Evolutionary conservation across 2,888 invertebrate genomes (phyloP), one percentile per base, ranked within the genome.

Genomic region (Sesamia inferens): DNA sequence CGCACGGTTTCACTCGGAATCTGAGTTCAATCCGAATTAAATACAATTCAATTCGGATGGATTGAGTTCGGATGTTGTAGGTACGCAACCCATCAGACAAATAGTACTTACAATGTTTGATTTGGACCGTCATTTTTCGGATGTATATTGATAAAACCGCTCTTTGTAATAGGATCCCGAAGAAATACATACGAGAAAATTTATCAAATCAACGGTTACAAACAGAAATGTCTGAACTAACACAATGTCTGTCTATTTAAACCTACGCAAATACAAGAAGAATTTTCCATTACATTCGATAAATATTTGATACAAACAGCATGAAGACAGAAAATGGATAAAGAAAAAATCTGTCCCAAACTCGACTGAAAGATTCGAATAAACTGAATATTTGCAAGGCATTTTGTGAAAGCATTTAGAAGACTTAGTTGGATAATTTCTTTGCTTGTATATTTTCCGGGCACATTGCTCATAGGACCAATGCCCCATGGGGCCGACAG

Each of bases 221-320:
- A 61, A 47, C 11, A 68, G 31, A 58, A 68, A 57, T 69, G 42
- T 22, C 55, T 51, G 0, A 44, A 44, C 44, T 44, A 2, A 44
- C 44, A 44, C 44, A 68, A 57, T 69, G 54, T 19, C 54, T 48
- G 0, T 31, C 13, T 55, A 55, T 8, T 51, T 16, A 48, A 48
- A 47, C 19, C 10, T 54, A 55, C 8, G 54, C n/a, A 68, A 58
- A 66, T 42, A 68, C 57, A 44, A 66, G 22, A 42, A 31, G 48
- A 69, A 54, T 58, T 76, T 81, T 42, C 48, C 68, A 79, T 72
- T 81, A 76, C 55, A 39, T 48, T 19, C 51, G 19, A 72, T 63
- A 71, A 76, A 80, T 80, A 80, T 79, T 79, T 76, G 65, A 59
- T 58, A 48, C 68, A 62, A 80, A 80, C 31, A 61, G 51, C 51